phyloP scores from a whole-genome alignment of 2,797 vertebrate species.

The Typhlichthys subterraneus region DNA sequence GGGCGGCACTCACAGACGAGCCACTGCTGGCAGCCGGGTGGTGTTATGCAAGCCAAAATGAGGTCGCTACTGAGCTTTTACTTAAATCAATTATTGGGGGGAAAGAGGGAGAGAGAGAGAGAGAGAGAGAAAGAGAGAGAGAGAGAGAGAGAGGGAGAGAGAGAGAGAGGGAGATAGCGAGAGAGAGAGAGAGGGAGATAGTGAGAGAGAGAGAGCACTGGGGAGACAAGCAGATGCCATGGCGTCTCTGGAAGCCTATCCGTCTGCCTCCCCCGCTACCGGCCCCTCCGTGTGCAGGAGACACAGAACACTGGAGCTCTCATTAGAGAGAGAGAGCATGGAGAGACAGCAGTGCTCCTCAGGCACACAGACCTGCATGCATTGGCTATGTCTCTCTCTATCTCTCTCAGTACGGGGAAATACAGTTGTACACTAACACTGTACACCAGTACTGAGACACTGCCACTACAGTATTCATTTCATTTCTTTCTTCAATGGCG shows the following conservation, averaged over 20 bases:
- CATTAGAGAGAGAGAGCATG: slow-evolving; percentile 16
- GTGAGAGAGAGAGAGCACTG: too few species aligned
- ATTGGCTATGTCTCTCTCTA: slow-evolving; percentile 20
- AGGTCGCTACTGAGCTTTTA: slow-evolving; percentile 79
- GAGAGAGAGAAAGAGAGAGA: too few species aligned
- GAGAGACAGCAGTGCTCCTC: slow-evolving; percentile 17
- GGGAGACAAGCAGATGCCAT: slow-evolving; percentile 58
- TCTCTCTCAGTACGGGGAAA: slow-evolving; percentile 4
- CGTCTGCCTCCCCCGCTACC: slow-evolving; percentile 48
- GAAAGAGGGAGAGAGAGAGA: slow-evolving; percentile 28
- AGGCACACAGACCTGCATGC: slow-evolving; percentile 25
- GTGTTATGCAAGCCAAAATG: slow-evolving; percentile 76
- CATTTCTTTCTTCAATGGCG: slow-evolving; percentile 42
- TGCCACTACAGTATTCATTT: slow-evolving; percentile 57
- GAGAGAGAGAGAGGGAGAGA: too few species aligned
- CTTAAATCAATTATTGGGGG: slow-evolving; percentile 77
- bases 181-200: too few species aligned
- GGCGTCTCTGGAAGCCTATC: slow-evolving; percentile 56
- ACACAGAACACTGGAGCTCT: slow-evolving; percentile 45
- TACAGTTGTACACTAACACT: slow-evolving; percentile 8
- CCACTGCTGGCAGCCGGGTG: slow-evolving; percentile 75
- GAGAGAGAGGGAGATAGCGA: too few species aligned
- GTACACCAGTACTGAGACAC: slow-evolving; percentile 34
- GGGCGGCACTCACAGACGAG: slow-evolving; percentile 72
- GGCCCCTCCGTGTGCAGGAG: slow-evolving; percentile 37